Base-by-base conservation (phyloP, 2,797 vertebrate genomes). In the Scyliorhinus canicula region DNA sequence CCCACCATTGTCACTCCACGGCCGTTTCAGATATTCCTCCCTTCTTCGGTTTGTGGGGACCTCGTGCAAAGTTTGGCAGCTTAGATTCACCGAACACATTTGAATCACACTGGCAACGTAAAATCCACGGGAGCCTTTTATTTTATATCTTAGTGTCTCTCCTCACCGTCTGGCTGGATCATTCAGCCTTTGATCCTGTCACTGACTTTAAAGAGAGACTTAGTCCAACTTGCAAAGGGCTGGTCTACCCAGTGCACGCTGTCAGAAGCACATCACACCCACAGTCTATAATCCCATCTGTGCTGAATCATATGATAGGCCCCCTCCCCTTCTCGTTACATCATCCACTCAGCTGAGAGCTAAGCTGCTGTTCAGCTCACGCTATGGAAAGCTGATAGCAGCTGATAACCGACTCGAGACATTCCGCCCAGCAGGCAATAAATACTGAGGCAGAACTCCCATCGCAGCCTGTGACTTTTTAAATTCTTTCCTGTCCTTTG, bases 211-310 rank as follows among this genome's bases (percentile, higher is more conserved):
- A 14, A 60, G 28, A 57, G 85, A 47, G 21, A 82, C 44, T 82
- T 47, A 21, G 79, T 44, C 44, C 44, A 82, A 82, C 40, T 82
- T 47, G 79, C 79, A 82, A 35, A 5, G 9, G 52, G 50, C 84
- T 14, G n/a, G 84, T 35, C 50, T 55, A 11, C 28, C 50, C 28
- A 55, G 85, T 16, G 5, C 55, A 57, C 3, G 1, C 52, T n/a
- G 52, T 60, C 85, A 19, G 4, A 31, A n/a, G 85, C 21, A 60
- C 14, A 8, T 60, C 85, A 88, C 55, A 60, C 85, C 52, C 85
- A 60, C 85, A 88, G 88, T 26, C 35, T 44, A n/a, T 91, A 91
- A 65, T 91, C 88, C 88, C 88, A 91, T 91, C 88, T 91, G 88
- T 91, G 88, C 88, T 63, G 57, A 91, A 65, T 91, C 88, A 91